These are phyloP conservation scores for Oncorhynchus clarkii DNA, from an alignment of 2,113 vertebrate species.

Conservation along the genomic window DNA sequence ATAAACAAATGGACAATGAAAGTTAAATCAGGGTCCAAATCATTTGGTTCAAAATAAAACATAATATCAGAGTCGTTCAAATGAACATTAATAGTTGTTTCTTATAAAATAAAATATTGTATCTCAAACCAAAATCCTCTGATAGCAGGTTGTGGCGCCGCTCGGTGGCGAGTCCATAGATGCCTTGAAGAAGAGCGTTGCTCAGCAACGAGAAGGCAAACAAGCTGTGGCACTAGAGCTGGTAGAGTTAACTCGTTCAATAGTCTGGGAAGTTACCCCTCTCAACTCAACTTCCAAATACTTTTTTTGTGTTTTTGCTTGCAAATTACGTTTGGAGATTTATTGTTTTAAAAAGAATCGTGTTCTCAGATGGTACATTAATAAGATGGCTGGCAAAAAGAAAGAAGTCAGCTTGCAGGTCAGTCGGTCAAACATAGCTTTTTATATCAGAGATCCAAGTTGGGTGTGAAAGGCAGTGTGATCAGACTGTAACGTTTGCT, in stretches of 20 bases:
- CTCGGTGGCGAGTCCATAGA: not conserved
- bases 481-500: not conserved
- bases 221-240: slow-evolving; percentile 23
- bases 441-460: not conserved
- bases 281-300: not conserved
- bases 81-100: too few species aligned
- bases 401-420: slow-evolving; percentile 78
- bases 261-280: too few species aligned
- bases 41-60: too few species aligned
- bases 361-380: not conserved
- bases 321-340: not conserved
- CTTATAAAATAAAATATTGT: too few species aligned
- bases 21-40: too few species aligned
- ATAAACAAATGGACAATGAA: too few species aligned
- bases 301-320: not conserved
- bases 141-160: too few species aligned
- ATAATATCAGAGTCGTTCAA: too few species aligned
- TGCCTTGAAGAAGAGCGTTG: slow-evolving; percentile 28
- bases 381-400: slow-evolving; percentile 75
- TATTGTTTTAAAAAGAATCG: not conserved
- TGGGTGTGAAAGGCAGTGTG: not conserved
- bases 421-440: not conserved
- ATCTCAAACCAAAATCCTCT: too few species aligned
- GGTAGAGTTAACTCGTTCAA: not conserved
- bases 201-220: slow-evolving; percentile 63